Base-by-base conservation (phyloP, 1,140 invertebrate genomes). In the Bombyx mandarina region DNA sequence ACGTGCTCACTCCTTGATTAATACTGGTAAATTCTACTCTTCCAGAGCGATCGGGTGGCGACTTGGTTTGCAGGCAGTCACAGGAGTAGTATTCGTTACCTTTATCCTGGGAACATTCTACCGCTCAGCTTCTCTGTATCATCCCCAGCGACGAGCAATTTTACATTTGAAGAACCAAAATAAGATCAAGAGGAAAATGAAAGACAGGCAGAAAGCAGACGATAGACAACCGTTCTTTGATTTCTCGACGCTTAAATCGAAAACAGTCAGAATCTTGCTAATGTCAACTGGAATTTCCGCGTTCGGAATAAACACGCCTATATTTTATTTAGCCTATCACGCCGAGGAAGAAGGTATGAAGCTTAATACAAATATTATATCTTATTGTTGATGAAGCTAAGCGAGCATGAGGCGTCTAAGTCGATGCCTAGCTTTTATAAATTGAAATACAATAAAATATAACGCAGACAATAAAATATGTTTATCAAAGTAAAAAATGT, bases 61-160 rank as follows among this genome's bases (percentile, higher is more conserved):
- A 65, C 82, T 96, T 56, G 95, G 95, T 26, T 90, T 97, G 18
- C 96, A 97, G 82, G 92, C 94, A 46, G 92, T 97, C 4, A 96
- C 96, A 1, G 94, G 94, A 10, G 91, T 94, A 2, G 91, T 96
- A 9, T 95, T 96, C 62, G 84, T 94, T 6, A 96, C 94, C 1
- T 97, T 97, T 77, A 92, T 97, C 68, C 89, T 97, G 8, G 96
- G 95, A 18, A 95, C 94, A 3, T 95, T 96, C 85, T 97, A 97
- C 79, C 91, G 96, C 12, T 96, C 95, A 7, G 95, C 95, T 0
- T 96, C 95, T 0, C 88, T 97, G 0, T 97, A 97, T 73, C 96
- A 97, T 83, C 96, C 95, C 0, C 95, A 97, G 75, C 79, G 96
- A 60, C 90, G 96, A 50, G 95, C 96, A 43, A 97, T 97, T 65